Percentiles rank a stretch among this genome's conserved stretches.
Conservation (phyloP, 1,140 invertebrate genomes). For the Calephelis nemesis region DNA sequence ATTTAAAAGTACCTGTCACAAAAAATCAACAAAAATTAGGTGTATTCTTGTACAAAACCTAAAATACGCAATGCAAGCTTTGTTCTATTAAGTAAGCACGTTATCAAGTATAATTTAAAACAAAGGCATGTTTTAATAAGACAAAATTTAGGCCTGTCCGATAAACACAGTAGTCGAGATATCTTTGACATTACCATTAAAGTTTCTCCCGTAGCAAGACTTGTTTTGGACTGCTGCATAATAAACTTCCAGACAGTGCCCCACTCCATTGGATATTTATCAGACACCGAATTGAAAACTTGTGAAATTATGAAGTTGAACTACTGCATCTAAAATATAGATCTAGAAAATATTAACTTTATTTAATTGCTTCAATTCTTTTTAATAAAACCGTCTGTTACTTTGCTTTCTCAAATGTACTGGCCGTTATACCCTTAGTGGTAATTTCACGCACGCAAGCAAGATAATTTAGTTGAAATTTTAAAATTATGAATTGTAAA, state of each 20-base stretch:
- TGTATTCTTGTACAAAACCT: no score
- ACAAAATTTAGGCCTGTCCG: neutral
- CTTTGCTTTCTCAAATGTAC: no score
- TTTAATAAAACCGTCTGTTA: neutral
- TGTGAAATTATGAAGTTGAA: neutral
- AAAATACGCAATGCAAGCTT: no score
- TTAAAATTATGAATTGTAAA: no score
- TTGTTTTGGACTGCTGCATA: conserved; percentile 16
- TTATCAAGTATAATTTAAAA: no score
- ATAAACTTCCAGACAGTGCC: conserved; percentile 6
- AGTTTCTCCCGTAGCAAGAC: conserved; percentile 4
- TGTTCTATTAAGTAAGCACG: no score
- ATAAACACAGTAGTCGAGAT: neutral
- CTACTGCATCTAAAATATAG: neutral
- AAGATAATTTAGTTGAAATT: no score
- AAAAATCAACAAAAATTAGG: no score
- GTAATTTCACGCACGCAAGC: no score
- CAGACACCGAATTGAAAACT: conserved; percentile 12
- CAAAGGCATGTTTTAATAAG: no score
- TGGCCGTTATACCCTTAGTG: neutral
- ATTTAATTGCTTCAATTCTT: neutral
- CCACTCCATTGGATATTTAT: conserved; percentile 9
- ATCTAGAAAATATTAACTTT: conserved; percentile 1
- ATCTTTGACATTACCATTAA: conserved; percentile 8
- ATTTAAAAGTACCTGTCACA: no score